Evolutionary conservation across 2,888 invertebrate species (phyloP), one percentile per base, ranked within the genome.

Genomic region (Lithophane ornitopus): DNA sequence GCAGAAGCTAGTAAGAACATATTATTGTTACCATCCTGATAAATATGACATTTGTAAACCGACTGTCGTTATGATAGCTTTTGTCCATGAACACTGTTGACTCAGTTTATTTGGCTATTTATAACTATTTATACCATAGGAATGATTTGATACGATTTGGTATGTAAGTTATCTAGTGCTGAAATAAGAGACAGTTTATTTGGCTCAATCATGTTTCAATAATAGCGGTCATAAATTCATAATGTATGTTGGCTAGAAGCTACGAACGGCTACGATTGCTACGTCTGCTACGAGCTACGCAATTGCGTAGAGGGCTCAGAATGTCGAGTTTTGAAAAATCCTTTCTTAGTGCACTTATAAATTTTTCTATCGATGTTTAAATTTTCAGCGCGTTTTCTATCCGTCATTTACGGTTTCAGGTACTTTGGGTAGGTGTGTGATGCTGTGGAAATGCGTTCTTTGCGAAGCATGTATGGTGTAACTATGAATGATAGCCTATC

Each of bases 221-320:
- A 66, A 46, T 46, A 14, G 14, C 14, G 12, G 26, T 46, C 46
- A 14, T 49, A 8, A 8, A 28, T 44, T 46, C 46, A 66, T 28
- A 49, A 49, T 49, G 19, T 49, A 49, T 54, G 19, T 49, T 34
- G 4, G 63, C 72, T 65, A 61, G 67, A 67, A 39, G 54, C 71
- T 71, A 70, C 54, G 54, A 44, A 16, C 2, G 63, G 63, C 46
- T 66, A 54, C 74, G 52, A 0, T 9, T 26, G 66, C 75, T 79
- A 80, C 78, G 80, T 12, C n/a, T 46, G 73, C 77, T 78, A 81
- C 74, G 61, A 26, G 75, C 78, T 78, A 81, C 56, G 81, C 56
- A 56, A 0, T 56, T 19, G 14, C 78, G 81, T 78, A 74, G 81
- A 74, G 9, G 81, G 59, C 1, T 22, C 3, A 11, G 19, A 9